Evolutionary conservation across 1,140 invertebrate species (phyloP), one percentile per base, ranked within the genome.

Genomic region (Lepidurus packardi): DNA sequence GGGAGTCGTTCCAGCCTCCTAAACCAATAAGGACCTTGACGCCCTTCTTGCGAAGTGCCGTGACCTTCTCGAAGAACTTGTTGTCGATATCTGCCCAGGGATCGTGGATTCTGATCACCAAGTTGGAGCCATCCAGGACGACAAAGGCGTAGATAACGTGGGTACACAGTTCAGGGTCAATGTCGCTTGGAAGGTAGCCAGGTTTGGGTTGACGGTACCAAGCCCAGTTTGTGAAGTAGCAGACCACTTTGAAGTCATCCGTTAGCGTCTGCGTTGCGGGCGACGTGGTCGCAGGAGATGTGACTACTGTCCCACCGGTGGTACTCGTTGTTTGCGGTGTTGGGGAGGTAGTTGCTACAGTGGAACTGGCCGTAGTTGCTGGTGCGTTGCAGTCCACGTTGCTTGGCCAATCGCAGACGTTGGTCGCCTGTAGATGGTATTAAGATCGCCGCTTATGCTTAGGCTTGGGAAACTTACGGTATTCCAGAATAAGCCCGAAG

Each of bases 211-310:
- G 90, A n/a, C 93, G 87, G 81, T 95, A 95, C 92, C 94, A 96
- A 1, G 94, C 93, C 95, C 95, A 97, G 82, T 96, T 97, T 0
- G 94, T 96, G 83, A 95, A 96, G 83, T 97, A 97, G 82, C 94
- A 97, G 0, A 96, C 92, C 0, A 97, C 81, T 80, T 84, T 87
- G 78, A 81, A 85, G 78, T 84, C 82, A 9, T 42, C 42, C 21
- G 73, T 73, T 73, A 24, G 45, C 21, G 34, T 73, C 25, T 25
- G 25, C 25, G 25, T 25, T 25, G 1, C 25, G 25, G 25, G 25
- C 1, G 25, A 25, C 25, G 25, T 25, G 25, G 25, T 25, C 25
- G 25, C 1, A 25, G 25, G 25, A 25, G 25, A 25, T 25, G 25
- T 25, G 25, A 25, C 43, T 79, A 85, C 85, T 78, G 86, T 85